Conservation (phyloP, 64 coral and sea anemone species). For the Stylophora pistillata region DNA sequence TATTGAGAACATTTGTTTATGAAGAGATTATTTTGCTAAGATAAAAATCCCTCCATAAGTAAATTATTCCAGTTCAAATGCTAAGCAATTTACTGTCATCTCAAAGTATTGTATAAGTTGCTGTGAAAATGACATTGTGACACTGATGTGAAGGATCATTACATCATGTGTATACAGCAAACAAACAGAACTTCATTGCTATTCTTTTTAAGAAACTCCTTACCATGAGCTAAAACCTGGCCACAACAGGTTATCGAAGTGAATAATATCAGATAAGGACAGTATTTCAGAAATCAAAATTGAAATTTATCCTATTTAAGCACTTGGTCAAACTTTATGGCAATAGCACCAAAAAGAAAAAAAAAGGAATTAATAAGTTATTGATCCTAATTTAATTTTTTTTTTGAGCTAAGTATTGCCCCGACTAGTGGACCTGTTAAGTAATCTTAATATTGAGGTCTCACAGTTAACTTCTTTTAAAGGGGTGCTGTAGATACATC, state of each 20-base stretch:
- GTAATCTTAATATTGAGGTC: too few species aligned
- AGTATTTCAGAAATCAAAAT: constrained; percentile 18
- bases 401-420: constrained; percentile 1
- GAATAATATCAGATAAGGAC: constrained; percentile 6
- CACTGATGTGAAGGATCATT: constrained; percentile 9
- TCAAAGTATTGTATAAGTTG: background rate
- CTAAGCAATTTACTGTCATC: constrained; percentile 4
- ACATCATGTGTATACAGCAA: constrained; percentile 12
- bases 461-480: constrained; percentile 2
- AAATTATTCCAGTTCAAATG: constrained; percentile 13
- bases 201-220: constrained; percentile 5
- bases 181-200: background rate
- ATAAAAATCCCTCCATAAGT: constrained; percentile 17
- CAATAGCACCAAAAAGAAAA: background rate
- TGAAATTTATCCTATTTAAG: background rate
- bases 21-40: constrained; percentile 29
- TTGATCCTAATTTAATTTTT: background rate
- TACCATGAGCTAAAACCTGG: constrained; percentile 21
- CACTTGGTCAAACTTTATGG: constrained; percentile 8
- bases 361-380: background rate
- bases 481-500: constrained; percentile 6
- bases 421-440: background rate
- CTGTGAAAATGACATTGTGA: background rate
- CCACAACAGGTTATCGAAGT: constrained; percentile 10
- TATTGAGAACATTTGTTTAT: constrained; percentile 20